Evolutionary conservation across 2,888 invertebrate genomes (phyloP), one percentile per base, ranked within the genome.

Genomic region (Hermodice carunculata): DNA sequence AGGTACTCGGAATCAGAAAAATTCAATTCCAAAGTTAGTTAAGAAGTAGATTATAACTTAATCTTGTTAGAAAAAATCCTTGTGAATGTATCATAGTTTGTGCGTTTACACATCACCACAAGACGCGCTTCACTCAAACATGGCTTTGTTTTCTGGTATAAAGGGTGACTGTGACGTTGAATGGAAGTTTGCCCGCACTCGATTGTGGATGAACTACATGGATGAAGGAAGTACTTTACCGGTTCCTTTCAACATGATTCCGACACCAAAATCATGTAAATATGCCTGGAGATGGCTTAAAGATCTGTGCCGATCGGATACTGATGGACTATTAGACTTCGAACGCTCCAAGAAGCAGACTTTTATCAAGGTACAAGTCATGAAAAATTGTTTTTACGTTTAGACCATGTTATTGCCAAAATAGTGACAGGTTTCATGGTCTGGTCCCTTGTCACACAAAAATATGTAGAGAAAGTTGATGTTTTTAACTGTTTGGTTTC

Each of bases 161-260:
- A 67, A 85, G 85, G 82, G 82, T 53, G 85, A 85, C 73, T 85
- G 85, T 48, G 91, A 91, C 73, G 89, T 91, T 2, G 93, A 93
- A 78, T 93, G 93, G 93, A 92, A 91, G 28, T 93, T 92, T 78
- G 91, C 91, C 0, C 90, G 91, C 75, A 92, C 92, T 19, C 90
- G 91, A 82, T 89, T 92, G 61, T 93, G 92, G 87, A 85, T 92
- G 73, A 90, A 91, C 79, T 92, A 91, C 81, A 92, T 92, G 89
- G 87, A 90, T 67, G 91, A 91, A 74, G 90, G 91, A 1, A 89
- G 90, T 1, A 87, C 92, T 5, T 91, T 92, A 0, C 90, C 92
- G 1, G 84, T 84, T 0, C 93, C 93, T 0, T 90, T 92, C 76
- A 92, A 92, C 86, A 86, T 93, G 77, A 87, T 92, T 29, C 85